Base-by-base conservation (phyloP, 2,888 invertebrate genomes). In the Eristalinus sepulchralis region DNA sequence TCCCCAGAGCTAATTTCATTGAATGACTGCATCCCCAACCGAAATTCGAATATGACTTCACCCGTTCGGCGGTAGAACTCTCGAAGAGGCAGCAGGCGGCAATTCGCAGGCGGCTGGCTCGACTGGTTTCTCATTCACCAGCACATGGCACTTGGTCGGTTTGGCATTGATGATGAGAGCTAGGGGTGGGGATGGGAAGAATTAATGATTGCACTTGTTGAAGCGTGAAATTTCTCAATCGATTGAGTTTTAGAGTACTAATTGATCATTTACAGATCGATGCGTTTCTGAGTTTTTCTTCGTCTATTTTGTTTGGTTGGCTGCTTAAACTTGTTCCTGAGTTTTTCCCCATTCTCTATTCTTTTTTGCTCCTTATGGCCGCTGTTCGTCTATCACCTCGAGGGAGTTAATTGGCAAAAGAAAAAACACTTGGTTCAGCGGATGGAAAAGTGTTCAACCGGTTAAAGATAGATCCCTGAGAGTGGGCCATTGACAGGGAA, bases 211-310 rank as follows among this genome's bases (percentile, higher is more conserved):
- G 77, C 9, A 85, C 39, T 57, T 64, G 60, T 55, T 85, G 77
- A 64, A 82, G 73, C 77, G 59, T 70, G 20, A 60, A 82, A 62
- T 73, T 82, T 66, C 66, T 82, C 82, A 85, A 78, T 77, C 76
- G 73, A 85, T 85, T 82, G 82, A 55, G 53, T 82, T 82, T 78
- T 82, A 47, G 64, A 85, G 82, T 78, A 68, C 77, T 78, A 78
- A 82, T 85, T 73, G 85, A 82, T 85, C 85, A 85, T 77, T 80
- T 68, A 78, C 70, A 82, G 77, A 82, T 85, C 85, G 77, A 66
- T 85, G 77, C 59, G 64, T 39, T 73, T 78, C 68, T 1, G 20
- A 71, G 33, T 39, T 22, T 10, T 36, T 55, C 39, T 34, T 53
- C 47, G 8, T 47, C 47, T 17, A 33, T 20, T 36, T 55, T 57